Conservation (phyloP, 1,140 invertebrate genomes). For the Lucilia sericata region DNA sequence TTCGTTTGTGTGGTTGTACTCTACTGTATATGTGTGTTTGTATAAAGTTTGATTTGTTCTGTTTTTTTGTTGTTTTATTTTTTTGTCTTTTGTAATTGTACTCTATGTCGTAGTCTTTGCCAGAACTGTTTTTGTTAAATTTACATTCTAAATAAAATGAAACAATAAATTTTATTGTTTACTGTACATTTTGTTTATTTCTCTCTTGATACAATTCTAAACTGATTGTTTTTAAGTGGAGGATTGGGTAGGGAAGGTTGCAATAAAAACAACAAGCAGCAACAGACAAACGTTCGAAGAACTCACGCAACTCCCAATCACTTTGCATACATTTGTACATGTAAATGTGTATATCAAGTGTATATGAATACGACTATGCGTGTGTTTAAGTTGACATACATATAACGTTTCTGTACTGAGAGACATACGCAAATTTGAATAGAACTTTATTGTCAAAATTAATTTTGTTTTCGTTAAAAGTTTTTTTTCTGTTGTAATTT, state of each 20-base stretch:
- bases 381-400: no score
- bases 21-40: neutral
- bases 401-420: neutral
- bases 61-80: conserved; percentile 12
- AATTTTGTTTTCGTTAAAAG: conserved; percentile 22
- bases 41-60: conserved; percentile 2
- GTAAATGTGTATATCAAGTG: no score
- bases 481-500: neutral
- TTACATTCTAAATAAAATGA: conserved; percentile 31
- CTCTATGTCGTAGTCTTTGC: neutral
- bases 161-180: conserved; percentile 42
- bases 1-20: neutral
- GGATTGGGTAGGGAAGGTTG: no score
- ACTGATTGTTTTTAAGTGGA: conserved; percentile 19
- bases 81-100: neutral
- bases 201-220: conserved; percentile 38
- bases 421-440: neutral
- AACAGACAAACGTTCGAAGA: no score
- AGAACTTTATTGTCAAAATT: conserved; percentile 27
- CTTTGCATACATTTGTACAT: no score
- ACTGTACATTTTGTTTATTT: conserved; percentile 37
- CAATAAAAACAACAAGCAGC: no score
- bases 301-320: no score
- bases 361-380: no score
- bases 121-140: conserved; percentile 25